Evolutionary conservation across 2,888 invertebrate species (phyloP), one percentile per base, ranked within the genome.

Genomic region (Autographa gamma): DNA sequence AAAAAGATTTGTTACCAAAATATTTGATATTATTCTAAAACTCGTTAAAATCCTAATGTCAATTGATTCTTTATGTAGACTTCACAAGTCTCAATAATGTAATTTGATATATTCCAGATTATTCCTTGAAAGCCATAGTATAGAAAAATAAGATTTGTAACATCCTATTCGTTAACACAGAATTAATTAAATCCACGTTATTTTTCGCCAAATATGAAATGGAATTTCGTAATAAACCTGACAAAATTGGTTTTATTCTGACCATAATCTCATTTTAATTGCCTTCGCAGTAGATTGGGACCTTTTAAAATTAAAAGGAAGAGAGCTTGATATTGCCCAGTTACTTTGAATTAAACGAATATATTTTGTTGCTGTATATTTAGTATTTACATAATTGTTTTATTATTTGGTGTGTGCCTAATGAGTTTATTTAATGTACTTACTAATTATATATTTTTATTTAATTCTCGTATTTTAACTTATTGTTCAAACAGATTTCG

Each of bases 231-330:
- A 75, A 72, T 52, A 32, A 48, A 38, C 62, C 66, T 16, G 52
- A n/a, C 62, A 25, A 73, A 73, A 82, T 80, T 80, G 76, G 68
- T 71, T 75, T 69, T 70, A 31, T 65, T 73, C 59, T 66, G 66
- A 63, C 58, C 62, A 69, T 80, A 82, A 80, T 80, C 82, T 82
- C 41, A 79, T 73, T 82, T 79, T 80, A 80, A 79, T 80, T 82
- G 73, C 60, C 11, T 4, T 38, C 71, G 60, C 63, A 38, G 38
- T 59, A 60, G 34, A 65, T 16, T 63, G 60, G 41, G 31, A 61
- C 6, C 54, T n/a, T 48, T 66, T 14, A 11, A 64, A 4, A 64
- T 32, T 43, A 2, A 41, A 8, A n/a, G 38, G 14, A 13, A 48
- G 25, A 13, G 52, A 38, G 7, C 11, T 38, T 58, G 14, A 43